Percentiles rank a stretch among this genome's conserved stretches.
These are phyloP conservation scores for Dendrophyllia cribrosa DNA, from an alignment of 64 coral and sea anemone genomes.

Conservation along the genomic window DNA sequence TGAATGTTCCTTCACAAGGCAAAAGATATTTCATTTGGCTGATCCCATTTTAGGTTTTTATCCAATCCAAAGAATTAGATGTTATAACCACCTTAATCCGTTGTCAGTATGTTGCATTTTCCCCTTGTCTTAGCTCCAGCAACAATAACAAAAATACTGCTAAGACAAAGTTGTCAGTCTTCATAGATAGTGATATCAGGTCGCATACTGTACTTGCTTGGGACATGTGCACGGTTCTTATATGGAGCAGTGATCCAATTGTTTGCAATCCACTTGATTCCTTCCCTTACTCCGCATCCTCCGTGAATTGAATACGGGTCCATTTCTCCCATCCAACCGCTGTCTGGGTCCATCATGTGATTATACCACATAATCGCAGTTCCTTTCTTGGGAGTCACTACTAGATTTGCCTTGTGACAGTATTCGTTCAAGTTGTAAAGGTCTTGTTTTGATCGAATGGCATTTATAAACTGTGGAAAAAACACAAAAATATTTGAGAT, in stretches of 20 bases:
- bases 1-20: too few relatives aligned
- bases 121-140: too few relatives aligned
- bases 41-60: too few relatives aligned
- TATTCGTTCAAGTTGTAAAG: conserved; percentile 80
- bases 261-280: conserved; percentile 97
- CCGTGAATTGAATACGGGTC: conserved; percentile 94
- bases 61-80: too few relatives aligned
- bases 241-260: conserved; percentile 95
- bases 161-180: background rate
- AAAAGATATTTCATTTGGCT: too few relatives aligned
- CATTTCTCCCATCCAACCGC: conserved; percentile 73
- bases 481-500: background rate
- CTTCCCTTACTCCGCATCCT: conserved; percentile 85
- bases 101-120: too few relatives aligned
- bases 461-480: background rate
- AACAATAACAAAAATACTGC: too few relatives aligned
- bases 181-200: background rate
- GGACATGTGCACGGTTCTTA: conserved; percentile 62
- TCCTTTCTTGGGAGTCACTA: conserved; percentile 86
- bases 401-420: conserved; percentile 88
- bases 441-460: conserved; percentile 25
- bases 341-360: conserved; percentile 76
- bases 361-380: conserved; percentile 97
- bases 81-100: too few relatives aligned
- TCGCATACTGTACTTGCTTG: conserved; percentile 65